These are phyloP conservation scores for Gymnocheta viridis DNA, from an alignment of 2,888 invertebrate genomes.

Conservation along the genomic window DNA sequence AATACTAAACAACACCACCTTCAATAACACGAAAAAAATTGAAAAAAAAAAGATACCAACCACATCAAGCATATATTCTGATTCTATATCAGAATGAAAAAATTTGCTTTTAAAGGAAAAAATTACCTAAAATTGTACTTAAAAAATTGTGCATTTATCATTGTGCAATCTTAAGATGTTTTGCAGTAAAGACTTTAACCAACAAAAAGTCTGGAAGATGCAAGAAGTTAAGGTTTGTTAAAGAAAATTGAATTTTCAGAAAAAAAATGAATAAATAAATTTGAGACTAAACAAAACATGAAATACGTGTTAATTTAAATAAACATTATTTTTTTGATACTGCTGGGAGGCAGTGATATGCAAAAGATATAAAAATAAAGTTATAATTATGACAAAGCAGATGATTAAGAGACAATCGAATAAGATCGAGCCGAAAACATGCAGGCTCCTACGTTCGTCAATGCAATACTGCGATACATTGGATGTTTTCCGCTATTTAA, in stretches of 20 bases:
- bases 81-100: conserved; percentile 58
- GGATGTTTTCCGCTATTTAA: too few species aligned
- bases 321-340: conserved; percentile 45
- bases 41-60: neutral
- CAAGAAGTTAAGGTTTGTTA: neutral
- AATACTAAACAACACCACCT: conserved; percentile 46
- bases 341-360: conserved; percentile 3
- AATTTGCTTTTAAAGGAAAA: conserved; percentile 15
- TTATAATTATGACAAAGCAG: conserved; percentile 28
- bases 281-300: conserved; percentile 44
- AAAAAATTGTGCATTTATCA: conserved; percentile 46
- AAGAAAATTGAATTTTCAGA: conserved; percentile 24
- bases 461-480: too few species aligned
- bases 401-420: neutral
- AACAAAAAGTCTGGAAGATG: conserved; percentile 17
- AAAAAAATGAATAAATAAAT: neutral
- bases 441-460: too few species aligned
- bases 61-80: conserved; percentile 49
- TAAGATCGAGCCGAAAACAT: neutral
- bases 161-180: conserved; percentile 39
- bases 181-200: conserved; percentile 24
- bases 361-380: conserved; percentile 1
- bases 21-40: conserved; percentile 23
- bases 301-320: conserved; percentile 57
- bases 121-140: conserved; percentile 11